Percentiles rank a stretch among this genome's conserved stretches.
phyloP scores from a whole-genome alignment of 2,888 invertebrate species.

The Calliopum simillimum region DNA sequence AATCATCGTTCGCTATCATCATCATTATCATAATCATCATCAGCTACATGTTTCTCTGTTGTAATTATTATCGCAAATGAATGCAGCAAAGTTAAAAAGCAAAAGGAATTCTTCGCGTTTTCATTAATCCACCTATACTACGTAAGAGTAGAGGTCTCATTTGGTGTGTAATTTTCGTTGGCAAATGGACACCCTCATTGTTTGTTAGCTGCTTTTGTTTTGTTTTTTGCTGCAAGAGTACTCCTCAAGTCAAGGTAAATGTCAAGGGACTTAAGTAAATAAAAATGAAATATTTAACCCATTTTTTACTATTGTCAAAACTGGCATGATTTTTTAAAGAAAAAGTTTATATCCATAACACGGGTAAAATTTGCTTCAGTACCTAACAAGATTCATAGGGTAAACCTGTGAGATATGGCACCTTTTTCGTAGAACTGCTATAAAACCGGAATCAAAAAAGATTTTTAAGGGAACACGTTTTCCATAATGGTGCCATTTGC shows the following conservation, averaged over 20 bases:
- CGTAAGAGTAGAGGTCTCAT: constrained; percentile 3
- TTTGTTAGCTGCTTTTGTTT: background rate
- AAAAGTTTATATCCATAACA: too few relatives aligned
- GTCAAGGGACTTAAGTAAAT: background rate
- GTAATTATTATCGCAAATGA: background rate
- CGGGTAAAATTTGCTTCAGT: too few relatives aligned
- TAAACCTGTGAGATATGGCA: too few relatives aligned
- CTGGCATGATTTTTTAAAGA: too few relatives aligned
- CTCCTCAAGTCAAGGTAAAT: background rate
- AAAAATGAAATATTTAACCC: too few relatives aligned
- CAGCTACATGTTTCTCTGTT: constrained; percentile 30
- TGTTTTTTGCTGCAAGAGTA: background rate
- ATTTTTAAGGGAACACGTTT: too few relatives aligned
- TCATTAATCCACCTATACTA: background rate
- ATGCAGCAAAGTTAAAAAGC: background rate
- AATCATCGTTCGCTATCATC: constrained; percentile 15
- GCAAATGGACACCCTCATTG: constrained; percentile 24
- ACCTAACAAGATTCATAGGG: too few relatives aligned
- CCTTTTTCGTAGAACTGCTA: too few relatives aligned
- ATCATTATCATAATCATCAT: constrained; percentile 55
- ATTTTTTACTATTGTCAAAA: too few relatives aligned
- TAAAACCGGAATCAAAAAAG: too few relatives aligned
- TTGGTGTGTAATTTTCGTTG: constrained; percentile 5
- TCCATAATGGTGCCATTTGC: too few relatives aligned
- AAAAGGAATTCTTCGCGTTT: background rate